These are phyloP conservation scores for Plagodis pulveraria DNA, from an alignment of 2,888 invertebrate species.

Conservation along the genomic window DNA sequence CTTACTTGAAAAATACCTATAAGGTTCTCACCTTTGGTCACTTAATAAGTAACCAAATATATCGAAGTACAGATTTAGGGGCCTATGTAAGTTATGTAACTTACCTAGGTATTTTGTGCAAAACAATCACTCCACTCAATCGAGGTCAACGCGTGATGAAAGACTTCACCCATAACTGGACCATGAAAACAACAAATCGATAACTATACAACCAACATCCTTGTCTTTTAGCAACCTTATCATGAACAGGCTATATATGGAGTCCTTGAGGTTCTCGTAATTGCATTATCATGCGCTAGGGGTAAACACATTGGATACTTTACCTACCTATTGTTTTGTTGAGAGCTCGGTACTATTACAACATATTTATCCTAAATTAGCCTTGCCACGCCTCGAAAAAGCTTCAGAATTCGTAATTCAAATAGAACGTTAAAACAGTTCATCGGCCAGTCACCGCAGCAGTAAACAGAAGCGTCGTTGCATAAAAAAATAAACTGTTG, in stretches of 20 bases:
- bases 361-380: neutral
- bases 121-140: conserved; percentile 5
- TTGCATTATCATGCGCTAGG: too few relatives aligned
- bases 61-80: too few relatives aligned
- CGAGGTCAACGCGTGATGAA: conserved; percentile 24
- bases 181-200: conserved; percentile 11
- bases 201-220: neutral
- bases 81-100: too few relatives aligned
- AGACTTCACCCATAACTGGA: conserved; percentile 12
- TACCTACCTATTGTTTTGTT: too few relatives aligned
- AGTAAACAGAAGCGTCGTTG: conserved; percentile 29
- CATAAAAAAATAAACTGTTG: conserved; percentile 39
- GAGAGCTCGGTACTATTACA: neutral
- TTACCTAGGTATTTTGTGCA: neutral
- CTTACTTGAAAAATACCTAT: too few relatives aligned
- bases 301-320: too few relatives aligned
- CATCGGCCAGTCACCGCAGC: conserved; percentile 35
- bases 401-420: conserved; percentile 26
- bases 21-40: too few relatives aligned
- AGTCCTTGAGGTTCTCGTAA: neutral
- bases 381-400: conserved; percentile 15
- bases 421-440: conserved; percentile 13
- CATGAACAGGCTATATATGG: neutral
- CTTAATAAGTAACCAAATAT: too few relatives aligned
- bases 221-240: conserved; percentile 3